These are phyloP conservation scores for Drepana falcataria DNA, from an alignment of 2,888 invertebrate genomes.

Conservation along the genomic window DNA sequence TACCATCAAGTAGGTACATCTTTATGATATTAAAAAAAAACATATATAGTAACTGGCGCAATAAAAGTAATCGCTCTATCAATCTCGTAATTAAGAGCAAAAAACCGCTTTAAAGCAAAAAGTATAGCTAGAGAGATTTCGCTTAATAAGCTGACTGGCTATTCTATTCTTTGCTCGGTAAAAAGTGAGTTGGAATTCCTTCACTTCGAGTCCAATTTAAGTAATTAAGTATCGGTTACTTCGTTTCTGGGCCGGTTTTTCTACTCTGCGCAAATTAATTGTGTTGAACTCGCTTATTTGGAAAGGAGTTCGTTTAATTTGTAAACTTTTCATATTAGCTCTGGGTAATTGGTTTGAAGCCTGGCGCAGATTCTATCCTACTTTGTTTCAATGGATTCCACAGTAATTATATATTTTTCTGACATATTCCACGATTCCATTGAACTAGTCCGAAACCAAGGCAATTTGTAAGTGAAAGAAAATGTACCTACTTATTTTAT, in stretches of 20 bases:
- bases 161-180: slow-evolving; percentile 13
- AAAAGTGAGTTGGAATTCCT: slow-evolving; percentile 9
- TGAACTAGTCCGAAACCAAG: too few species aligned
- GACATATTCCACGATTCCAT: too few species aligned
- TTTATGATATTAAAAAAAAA: too few species aligned
- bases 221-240: slow-evolving; percentile 3
- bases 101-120: slow-evolving; percentile 3
- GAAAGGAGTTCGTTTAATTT: background rate
- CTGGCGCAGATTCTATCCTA: too few species aligned
- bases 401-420: too few species aligned
- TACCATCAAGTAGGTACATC: too few species aligned
- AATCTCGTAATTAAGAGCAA: background rate
- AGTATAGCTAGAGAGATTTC: slow-evolving; percentile 12
- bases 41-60: too few species aligned
- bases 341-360: background rate
- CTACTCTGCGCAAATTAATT: slow-evolving; percentile 1
- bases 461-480: too few species aligned
- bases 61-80: background rate
- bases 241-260: slow-evolving; percentile 1
- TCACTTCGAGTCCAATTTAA: slow-evolving; percentile 4
- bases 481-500: too few species aligned
- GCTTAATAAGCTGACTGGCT: slow-evolving; percentile 23
- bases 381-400: too few species aligned
- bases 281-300: background rate
- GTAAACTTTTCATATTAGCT: background rate